A percentile compares a stretch with the other conserved stretches of the same genome.
Evolutionary conservation across 1,140 invertebrate species (phyloP).

Genomic region (Cotesia vestalis): DNA sequence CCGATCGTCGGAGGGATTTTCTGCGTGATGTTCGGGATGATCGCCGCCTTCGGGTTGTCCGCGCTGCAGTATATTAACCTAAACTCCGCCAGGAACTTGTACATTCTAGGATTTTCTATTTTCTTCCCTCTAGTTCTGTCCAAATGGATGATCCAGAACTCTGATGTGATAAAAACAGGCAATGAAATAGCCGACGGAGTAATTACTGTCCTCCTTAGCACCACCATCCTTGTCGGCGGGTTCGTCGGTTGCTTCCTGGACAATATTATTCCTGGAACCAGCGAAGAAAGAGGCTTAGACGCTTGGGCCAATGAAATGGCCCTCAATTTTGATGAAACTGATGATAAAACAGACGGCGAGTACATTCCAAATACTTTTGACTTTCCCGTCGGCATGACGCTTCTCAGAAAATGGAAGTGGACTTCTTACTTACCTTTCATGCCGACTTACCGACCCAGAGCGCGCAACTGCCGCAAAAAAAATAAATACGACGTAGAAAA

Average conservation of each 20-base stretch:
- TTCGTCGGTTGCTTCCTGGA: slow-evolving; percentile 82
- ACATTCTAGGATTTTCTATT: slow-evolving; percentile 87
- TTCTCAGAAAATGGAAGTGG: slow-evolving; percentile 73
- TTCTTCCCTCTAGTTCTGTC: slow-evolving; percentile 85
- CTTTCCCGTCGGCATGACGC: slow-evolving; percentile 76
- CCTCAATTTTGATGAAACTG: slow-evolving; percentile 59
- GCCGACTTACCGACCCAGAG: slow-evolving; percentile 71
- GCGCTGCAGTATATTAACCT: slow-evolving; percentile 84
- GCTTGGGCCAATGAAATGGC: slow-evolving; percentile 79
- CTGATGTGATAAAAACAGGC: slow-evolving; percentile 75
- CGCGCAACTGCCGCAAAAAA: slow-evolving; percentile 24
- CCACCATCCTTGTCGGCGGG: slow-evolving; percentile 86
- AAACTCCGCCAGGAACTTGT: slow-evolving; percentile 84
- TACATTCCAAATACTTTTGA: slow-evolving; percentile 72
- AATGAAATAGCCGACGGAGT: slow-evolving; percentile 77
- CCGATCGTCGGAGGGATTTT: slow-evolving; percentile 89
- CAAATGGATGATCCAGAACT: slow-evolving; percentile 77
- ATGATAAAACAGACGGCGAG: slow-evolving; percentile 51
- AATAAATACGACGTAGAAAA: slow-evolving; percentile 17
- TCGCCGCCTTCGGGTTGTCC: slow-evolving; percentile 82
- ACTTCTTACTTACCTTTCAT: slow-evolving; percentile 74
- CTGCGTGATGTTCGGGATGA: slow-evolving; percentile 89
- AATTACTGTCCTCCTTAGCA: slow-evolving; percentile 81
- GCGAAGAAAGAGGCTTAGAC: slow-evolving; percentile 74
- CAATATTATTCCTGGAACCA: slow-evolving; percentile 83